Percentiles rank a stretch among this genome's conserved stretches.
phyloP scores from a whole-genome alignment of 2,888 invertebrate genomes.

The Dione vanillae region DNA sequence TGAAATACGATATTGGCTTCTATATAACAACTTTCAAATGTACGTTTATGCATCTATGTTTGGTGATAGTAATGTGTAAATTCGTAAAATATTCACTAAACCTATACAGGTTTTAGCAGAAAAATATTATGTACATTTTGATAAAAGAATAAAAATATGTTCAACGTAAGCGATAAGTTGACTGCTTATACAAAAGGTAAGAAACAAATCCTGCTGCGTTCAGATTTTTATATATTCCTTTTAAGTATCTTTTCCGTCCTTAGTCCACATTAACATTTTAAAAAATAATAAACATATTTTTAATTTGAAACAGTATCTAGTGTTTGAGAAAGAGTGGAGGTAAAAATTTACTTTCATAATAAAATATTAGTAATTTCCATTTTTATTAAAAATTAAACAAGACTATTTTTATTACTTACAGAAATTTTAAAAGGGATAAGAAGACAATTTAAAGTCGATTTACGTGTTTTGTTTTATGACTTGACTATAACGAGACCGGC shows the following conservation, averaged over 20 bases:
- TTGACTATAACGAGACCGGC: constrained; percentile 12
- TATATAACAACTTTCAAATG: constrained; percentile 24
- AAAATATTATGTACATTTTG: neutral
- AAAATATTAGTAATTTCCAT: too few relatives aligned
- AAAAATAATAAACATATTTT: too few relatives aligned
- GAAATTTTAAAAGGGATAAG: constrained; percentile 4
- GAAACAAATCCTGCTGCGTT: too few relatives aligned
- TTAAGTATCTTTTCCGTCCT: too few relatives aligned
- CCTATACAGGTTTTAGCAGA: neutral
- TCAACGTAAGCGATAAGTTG: neutral
- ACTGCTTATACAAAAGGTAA: too few relatives aligned
- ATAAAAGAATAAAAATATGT: neutral
- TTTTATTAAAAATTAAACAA: too few relatives aligned
- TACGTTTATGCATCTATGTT: constrained; percentile 7
- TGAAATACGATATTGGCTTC: constrained; percentile 1
- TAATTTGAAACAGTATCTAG: too few relatives aligned
- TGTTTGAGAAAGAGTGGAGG: too few relatives aligned
- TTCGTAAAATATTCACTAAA: too few relatives aligned
- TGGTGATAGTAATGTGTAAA: neutral
- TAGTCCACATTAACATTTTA: too few relatives aligned
- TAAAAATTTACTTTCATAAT: too few relatives aligned
- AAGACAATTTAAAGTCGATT: constrained; percentile 23
- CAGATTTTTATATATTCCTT: too few relatives aligned
- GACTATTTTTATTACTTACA: neutral
- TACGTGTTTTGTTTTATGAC: constrained; percentile 16